Percentiles rank a stretch among this genome's conserved stretches.
phyloP scores from a whole-genome alignment of 2,888 invertebrate genomes.

The Entomobrya proxima region DNA sequence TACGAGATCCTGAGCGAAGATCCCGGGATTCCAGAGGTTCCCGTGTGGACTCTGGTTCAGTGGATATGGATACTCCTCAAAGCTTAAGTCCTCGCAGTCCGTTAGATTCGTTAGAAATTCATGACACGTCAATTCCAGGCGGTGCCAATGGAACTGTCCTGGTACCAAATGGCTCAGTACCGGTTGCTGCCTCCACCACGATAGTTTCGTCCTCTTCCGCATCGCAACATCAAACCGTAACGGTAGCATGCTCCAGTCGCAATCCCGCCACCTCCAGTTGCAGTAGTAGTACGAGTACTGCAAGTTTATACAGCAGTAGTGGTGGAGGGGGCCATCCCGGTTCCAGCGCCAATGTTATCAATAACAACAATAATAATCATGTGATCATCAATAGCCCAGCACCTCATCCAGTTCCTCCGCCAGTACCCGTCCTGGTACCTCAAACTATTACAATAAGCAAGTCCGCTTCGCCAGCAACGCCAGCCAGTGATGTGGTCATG shows the following conservation, averaged over 20 bases:
- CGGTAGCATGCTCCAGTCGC: constrained; percentile 31
- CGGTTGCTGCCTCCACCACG: constrained; percentile 9
- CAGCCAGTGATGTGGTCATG: constrained; percentile 72
- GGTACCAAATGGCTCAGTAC: constrained; percentile 45
- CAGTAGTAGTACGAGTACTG: constrained; percentile 66
- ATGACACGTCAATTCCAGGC: constrained; percentile 74
- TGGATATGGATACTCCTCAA: constrained; percentile 77
- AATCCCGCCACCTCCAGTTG: constrained; percentile 56
- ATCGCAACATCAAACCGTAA: constrained; percentile 4
- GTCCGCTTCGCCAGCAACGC: constrained; percentile 74
- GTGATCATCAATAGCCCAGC: constrained; percentile 73
- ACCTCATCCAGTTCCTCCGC: constrained; percentile 73
- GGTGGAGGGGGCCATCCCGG: constrained; percentile 42
- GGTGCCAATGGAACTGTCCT: constrained; percentile 63
- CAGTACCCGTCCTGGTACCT: constrained; percentile 74
- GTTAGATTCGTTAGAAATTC: constrained; percentile 75
- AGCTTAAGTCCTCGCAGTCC: constrained; percentile 77
- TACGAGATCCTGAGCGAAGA: constrained; percentile 70
- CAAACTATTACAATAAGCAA: constrained; percentile 74
- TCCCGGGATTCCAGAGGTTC: constrained; percentile 75
- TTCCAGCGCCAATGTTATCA: constrained; percentile 52
- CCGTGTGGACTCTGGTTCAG: constrained; percentile 77
- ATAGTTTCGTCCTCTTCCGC: not conserved
- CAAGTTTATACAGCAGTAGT: constrained; percentile 59
- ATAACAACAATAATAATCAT: constrained; percentile 73